phyloP scores from a whole-genome alignment of 2,797 vertebrate species.

The Paramormyrops hopkinsi region DNA sequence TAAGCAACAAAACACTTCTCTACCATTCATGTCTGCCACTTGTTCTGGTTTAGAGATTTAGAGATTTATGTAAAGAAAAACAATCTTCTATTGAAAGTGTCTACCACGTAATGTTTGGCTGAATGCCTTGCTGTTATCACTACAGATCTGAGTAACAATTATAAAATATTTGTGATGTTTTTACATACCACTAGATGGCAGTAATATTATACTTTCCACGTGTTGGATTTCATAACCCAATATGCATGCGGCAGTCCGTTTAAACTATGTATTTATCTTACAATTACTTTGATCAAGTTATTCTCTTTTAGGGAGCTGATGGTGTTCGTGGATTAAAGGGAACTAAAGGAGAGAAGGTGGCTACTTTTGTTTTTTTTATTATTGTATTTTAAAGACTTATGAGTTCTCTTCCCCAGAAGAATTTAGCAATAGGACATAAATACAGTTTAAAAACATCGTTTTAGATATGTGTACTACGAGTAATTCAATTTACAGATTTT shows the following conservation, averaged over 20 bases:
- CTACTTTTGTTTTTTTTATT: conserved; percentile 21
- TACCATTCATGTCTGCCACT: neutral
- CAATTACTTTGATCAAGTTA: neutral
- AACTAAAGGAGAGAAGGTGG: conserved; percentile 94
- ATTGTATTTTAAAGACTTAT: neutral
- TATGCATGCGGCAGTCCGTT: neutral
- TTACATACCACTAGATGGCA: conserved; percentile 5
- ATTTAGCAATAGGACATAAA: neutral
- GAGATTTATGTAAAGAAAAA: neutral
- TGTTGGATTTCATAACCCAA: neutral
- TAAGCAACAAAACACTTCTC: neutral
- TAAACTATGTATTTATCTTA: neutral
- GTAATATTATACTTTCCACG: neutral
- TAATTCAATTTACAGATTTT: neutral
- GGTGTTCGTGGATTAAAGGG: conserved; percentile 89
- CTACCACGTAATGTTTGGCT: neutral
- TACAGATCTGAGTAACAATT: neutral
- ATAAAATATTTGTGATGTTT: neutral
- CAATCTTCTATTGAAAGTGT: neutral
- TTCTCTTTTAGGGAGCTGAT: conserved; percentile 76
- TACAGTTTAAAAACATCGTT: neutral
- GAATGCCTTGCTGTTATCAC: conserved; percentile 6
- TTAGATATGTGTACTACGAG: neutral
- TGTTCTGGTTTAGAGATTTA: neutral
- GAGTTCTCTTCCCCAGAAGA: neutral